phyloP scores from a whole-genome alignment of 2,113 vertebrate genomes.

The Cichladusa arquata region DNA sequence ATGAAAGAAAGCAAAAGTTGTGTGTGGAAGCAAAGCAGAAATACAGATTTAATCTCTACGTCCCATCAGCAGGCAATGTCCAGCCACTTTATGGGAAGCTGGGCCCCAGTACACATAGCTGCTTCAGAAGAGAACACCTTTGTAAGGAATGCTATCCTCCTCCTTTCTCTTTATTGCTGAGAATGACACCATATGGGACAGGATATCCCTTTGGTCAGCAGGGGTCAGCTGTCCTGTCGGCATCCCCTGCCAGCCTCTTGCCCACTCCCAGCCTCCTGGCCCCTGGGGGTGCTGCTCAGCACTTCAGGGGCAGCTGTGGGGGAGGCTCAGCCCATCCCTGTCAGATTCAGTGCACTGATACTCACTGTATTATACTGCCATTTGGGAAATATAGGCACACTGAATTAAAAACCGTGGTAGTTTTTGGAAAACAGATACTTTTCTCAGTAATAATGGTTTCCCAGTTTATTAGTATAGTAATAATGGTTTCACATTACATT shows the following conservation, averaged over 20 bases:
- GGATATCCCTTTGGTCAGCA: background rate
- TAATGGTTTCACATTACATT: background rate
- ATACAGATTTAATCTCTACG: background rate
- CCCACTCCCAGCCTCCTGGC: accelerated
- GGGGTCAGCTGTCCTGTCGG: background rate
- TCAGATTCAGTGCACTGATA: background rate
- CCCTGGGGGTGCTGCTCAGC: background rate
- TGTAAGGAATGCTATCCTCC: background rate
- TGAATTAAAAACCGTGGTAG: background rate
- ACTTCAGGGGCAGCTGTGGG: background rate
- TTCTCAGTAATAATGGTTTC: background rate
- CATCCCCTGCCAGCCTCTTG: background rate
- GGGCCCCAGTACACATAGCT: background rate
- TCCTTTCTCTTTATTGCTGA: background rate
- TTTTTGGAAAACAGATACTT: background rate
- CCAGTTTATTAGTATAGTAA: background rate
- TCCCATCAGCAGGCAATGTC: background rate
- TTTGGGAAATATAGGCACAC: accelerated
- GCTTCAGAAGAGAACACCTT: accelerated
- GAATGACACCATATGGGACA: accelerated
- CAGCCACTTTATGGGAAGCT: background rate
- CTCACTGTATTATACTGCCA: accelerated
- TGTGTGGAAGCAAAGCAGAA: background rate
- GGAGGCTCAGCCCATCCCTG: background rate
- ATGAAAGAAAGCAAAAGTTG: background rate